These are phyloP conservation scores for Clarias batrachus DNA, from an alignment of 2,113 vertebrate species.

Conservation along the genomic window DNA sequence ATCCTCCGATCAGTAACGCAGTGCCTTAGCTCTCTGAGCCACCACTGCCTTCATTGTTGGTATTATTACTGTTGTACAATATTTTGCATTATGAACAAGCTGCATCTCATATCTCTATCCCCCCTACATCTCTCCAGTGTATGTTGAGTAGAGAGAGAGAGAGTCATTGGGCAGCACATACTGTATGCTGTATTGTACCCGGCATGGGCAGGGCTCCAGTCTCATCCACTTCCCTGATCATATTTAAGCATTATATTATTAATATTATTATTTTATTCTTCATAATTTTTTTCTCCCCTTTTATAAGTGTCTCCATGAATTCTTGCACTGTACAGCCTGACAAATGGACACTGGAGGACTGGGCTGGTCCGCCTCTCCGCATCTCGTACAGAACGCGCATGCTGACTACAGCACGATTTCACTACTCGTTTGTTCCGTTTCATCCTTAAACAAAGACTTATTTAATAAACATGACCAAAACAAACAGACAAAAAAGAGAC, in stretches of 20 bases:
- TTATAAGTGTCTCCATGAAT: background rate
- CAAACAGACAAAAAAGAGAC: background rate
- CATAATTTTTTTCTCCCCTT: background rate
- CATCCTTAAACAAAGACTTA: too few relatives aligned
- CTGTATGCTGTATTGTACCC: background rate
- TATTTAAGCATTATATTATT: background rate
- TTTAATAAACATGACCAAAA: too few relatives aligned
- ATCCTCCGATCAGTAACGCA: too few relatives aligned
- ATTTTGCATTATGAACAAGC: background rate
- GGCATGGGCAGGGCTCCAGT: background rate
- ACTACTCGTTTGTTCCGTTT: background rate
- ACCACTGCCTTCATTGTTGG: too few relatives aligned
- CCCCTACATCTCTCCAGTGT: background rate
- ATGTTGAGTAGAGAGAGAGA: background rate
- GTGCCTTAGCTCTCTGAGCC: too few relatives aligned
- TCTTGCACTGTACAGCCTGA: background rate
- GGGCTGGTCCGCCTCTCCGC: background rate
- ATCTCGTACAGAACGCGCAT: background rate
- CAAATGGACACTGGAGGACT: background rate
- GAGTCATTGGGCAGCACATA: background rate
- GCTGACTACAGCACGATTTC: background rate
- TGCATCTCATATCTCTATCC: background rate
- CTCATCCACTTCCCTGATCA: background rate
- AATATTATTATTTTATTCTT: background rate
- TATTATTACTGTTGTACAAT: background rate